Conservation (phyloP, 1,140 invertebrate species). For the Dolichoris vasculosae region DNA sequence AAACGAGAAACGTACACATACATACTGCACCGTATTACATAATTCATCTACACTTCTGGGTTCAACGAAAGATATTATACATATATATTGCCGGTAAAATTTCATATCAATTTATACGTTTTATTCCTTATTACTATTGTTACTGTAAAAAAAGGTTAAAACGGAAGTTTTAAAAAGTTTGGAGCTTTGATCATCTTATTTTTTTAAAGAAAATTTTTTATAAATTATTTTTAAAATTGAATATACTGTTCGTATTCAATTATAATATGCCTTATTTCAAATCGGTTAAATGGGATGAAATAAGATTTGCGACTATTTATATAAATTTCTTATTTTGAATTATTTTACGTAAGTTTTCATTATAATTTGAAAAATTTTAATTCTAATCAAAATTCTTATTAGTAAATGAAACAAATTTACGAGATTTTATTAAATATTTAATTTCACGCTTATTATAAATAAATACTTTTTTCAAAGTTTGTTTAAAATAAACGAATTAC, state of each 20-base stretch:
- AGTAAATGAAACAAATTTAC: background rate
- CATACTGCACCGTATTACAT: constrained; percentile 18
- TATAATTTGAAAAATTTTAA: background rate
- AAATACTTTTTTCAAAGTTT: too few relatives aligned
- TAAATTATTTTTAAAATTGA: background rate
- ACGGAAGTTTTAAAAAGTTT: background rate
- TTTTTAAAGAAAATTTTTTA: background rate
- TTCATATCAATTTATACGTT: background rate
- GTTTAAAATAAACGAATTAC: too few relatives aligned
- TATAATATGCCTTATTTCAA: too few relatives aligned
- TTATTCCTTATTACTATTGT: constrained; percentile 7
- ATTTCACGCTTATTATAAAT: too few relatives aligned
- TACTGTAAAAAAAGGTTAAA: constrained; percentile 6
- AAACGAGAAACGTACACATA: background rate
- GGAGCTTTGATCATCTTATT: background rate
- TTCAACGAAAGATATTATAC: constrained; percentile 33
- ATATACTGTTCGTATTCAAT: too few relatives aligned
- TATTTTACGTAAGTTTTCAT: background rate
- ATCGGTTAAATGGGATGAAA: background rate
- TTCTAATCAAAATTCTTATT: background rate
- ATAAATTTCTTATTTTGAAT: background rate
- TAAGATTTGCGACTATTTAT: background rate
- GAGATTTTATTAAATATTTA: background rate
- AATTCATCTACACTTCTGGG: constrained; percentile 30
- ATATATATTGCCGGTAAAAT: background rate